Evolutionary conservation across 2,797 vertebrate species (phyloP).

Genomic region (Centropyge bicolor): DNA sequence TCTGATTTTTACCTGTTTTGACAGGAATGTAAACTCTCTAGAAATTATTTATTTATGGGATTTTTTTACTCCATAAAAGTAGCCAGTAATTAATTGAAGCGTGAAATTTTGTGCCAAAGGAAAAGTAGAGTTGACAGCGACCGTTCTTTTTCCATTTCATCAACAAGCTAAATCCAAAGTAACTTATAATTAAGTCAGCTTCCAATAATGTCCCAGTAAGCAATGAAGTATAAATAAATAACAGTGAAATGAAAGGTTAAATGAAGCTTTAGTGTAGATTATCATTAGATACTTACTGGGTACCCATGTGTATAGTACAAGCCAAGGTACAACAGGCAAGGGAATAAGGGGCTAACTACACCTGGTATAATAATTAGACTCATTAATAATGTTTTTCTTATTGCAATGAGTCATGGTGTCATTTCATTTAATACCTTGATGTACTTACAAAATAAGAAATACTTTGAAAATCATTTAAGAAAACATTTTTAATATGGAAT

Average conservation of each 20-base stretch:
- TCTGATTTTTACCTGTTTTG: constrained; percentile 7
- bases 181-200: not conserved
- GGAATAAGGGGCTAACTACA: not conserved
- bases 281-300: no score
- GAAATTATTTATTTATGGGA: not conserved
- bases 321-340: not conserved
- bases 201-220: not conserved
- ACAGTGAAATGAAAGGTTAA: not conserved
- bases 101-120: not conserved
- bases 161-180: not conserved
- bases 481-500: no score
- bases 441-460: no score
- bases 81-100: not conserved
- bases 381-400: not conserved
- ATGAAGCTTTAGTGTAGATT: not conserved
- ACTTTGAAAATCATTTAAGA: no score
- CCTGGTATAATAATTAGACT: not conserved
- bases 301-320: not conserved
- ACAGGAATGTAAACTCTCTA: not conserved
- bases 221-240: not conserved
- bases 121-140: constrained; percentile 1
- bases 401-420: not conserved
- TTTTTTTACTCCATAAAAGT: not conserved
- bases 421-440: no score
- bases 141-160: not conserved